Evolutionary conservation across 2,888 invertebrate genomes (phyloP).

Genomic region (Sphaeridia pumilis): DNA sequence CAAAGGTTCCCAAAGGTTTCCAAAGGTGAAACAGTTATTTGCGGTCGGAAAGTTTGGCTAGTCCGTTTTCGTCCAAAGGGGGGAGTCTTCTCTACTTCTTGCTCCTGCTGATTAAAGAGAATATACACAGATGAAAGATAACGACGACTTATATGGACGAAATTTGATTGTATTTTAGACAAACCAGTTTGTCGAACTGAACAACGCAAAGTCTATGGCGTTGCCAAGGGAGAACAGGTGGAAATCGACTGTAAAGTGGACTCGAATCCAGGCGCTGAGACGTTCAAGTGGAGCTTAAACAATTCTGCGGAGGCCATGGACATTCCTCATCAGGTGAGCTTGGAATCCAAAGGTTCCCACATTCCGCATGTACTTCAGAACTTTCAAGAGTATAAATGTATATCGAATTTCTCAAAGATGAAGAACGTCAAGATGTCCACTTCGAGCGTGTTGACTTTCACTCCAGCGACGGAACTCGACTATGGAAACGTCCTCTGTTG

Average conservation of each 20-base stretch:
- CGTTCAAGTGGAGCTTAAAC: conserved; percentile 80
- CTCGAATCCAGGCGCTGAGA: conserved; percentile 67
- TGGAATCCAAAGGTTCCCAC: not conserved
- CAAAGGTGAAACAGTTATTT: too few relatives aligned
- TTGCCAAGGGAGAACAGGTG: conserved; percentile 67
- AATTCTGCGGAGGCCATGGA: conserved; percentile 72
- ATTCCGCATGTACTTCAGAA: not conserved
- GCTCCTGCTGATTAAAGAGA: too few relatives aligned
- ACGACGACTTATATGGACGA: too few relatives aligned
- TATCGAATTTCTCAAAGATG: conserved; percentile 42
- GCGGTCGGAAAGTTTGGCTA: too few relatives aligned
- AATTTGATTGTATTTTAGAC: too few relatives aligned
- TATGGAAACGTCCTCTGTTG: conserved; percentile 65
- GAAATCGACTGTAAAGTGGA: conserved; percentile 72
- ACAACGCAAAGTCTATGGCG: conserved; percentile 67
- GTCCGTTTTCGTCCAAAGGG: too few relatives aligned
- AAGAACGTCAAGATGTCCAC: conserved; percentile 40
- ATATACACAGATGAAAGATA: too few relatives aligned
- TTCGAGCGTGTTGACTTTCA: conserved; percentile 59
- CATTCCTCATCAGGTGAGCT: conserved; percentile 48
- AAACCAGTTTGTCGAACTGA: conserved; percentile 68
- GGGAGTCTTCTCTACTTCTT: too few relatives aligned
- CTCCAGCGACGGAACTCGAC: conserved; percentile 60
- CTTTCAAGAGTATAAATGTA: not conserved
- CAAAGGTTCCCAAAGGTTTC: too few relatives aligned